These are phyloP conservation scores for Argyrosomus japonicus DNA, from an alignment of 2,113 vertebrate genomes.

Conservation along the genomic window DNA sequence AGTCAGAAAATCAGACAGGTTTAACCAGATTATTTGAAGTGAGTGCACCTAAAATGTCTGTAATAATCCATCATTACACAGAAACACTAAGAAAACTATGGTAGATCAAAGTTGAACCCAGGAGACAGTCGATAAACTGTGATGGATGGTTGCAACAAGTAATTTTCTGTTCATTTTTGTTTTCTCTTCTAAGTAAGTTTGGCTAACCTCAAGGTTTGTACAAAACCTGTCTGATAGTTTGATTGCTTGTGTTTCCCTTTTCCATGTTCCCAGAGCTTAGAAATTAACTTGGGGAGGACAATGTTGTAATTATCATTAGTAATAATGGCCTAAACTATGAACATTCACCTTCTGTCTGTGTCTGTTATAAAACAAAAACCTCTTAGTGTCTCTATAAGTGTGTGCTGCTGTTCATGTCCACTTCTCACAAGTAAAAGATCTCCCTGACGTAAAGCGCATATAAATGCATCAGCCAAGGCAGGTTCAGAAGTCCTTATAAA, in stretches of 20 bases:
- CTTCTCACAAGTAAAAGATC: conserved; percentile 4
- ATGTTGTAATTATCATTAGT: neutral
- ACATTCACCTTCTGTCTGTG: neutral
- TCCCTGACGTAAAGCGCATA: conserved; percentile 27
- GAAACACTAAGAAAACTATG: neutral
- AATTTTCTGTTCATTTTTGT: conserved; percentile 19
- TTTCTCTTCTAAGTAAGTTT: neutral
- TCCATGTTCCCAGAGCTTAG: neutral
- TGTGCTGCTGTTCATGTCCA: conserved; percentile 3
- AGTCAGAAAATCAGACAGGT: neutral
- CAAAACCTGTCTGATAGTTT: neutral
- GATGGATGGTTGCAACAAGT: conserved; percentile 30
- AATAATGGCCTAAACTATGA: neutral
- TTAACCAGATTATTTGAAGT: neutral
- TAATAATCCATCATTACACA: conserved; percentile 3
- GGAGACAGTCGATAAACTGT: conserved; percentile 14
- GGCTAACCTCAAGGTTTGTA: neutral
- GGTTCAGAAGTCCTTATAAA: conserved; percentile 46
- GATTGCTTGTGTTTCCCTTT: conserved; percentile 7
- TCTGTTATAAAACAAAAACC: neutral
- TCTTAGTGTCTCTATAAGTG: neutral
- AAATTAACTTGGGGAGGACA: neutral
- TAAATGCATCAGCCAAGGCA: conserved; percentile 44
- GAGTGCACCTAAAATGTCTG: neutral
- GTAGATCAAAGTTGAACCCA: neutral